These are phyloP conservation scores for Drosophila colorata DNA, from an alignment of 2,888 invertebrate genomes.

Conservation along the genomic window DNA sequence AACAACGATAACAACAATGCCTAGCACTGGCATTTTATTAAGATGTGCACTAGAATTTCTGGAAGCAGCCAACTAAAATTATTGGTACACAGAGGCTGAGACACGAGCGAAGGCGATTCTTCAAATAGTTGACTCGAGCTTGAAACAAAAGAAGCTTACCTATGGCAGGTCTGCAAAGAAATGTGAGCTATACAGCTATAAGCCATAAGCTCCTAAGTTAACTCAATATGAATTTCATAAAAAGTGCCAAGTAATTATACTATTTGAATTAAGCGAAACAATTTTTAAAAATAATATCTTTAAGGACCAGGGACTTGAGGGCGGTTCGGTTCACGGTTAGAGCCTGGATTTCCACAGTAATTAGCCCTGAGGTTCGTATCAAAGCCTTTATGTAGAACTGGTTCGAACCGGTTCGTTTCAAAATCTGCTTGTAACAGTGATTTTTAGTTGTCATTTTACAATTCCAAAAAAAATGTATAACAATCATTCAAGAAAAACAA, in stretches of 20 bases:
- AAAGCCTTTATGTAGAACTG: too few relatives aligned
- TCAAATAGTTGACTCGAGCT: slow-evolving; percentile 22
- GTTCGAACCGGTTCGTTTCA: too few relatives aligned
- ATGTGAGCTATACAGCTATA: neutral
- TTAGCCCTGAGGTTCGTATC: too few relatives aligned
- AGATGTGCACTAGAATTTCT: slow-evolving; percentile 24
- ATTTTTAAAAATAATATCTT: neutral
- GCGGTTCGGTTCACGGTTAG: too few relatives aligned
- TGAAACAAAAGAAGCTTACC: slow-evolving; percentile 1
- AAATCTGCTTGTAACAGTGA: too few relatives aligned
- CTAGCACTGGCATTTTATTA: slow-evolving; percentile 48
- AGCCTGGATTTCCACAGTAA: too few relatives aligned
- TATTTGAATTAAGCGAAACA: too few relatives aligned
- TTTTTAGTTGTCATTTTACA: too few relatives aligned
- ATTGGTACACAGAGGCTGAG: slow-evolving; percentile 30
- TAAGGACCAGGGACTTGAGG: too few relatives aligned
- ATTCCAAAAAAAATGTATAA: too few relatives aligned
- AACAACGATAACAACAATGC: slow-evolving; percentile 26
- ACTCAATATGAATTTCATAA: neutral
- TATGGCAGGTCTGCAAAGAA: neutral
- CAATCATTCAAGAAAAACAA: too few relatives aligned
- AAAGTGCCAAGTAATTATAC: neutral
- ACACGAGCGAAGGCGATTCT: slow-evolving; percentile 15
- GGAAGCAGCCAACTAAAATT: slow-evolving; percentile 37
- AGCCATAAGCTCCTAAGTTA: neutral